These are phyloP conservation scores for Euplexia lucipara DNA, from an alignment of 2,888 invertebrate species.

Conservation along the genomic window DNA sequence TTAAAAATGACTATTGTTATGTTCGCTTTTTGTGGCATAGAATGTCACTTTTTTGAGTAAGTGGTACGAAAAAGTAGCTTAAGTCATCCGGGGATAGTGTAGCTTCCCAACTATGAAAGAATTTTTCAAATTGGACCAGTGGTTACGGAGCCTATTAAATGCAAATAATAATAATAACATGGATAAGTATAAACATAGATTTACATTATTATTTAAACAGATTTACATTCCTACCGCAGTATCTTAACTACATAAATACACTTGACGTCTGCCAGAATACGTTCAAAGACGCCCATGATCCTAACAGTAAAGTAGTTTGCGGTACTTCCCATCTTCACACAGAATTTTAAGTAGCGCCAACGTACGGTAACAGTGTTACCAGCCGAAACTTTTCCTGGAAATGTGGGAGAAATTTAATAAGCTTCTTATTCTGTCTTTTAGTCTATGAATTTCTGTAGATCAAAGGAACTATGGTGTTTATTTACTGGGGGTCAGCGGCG, in stretches of 20 bases:
- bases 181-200: too few relatives aligned
- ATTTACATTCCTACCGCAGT: too few relatives aligned
- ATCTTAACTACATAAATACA: background rate
- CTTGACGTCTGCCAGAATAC: background rate
- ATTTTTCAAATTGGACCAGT: too few relatives aligned
- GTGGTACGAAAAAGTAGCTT: too few relatives aligned
- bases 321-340: slow-evolving; percentile 1
- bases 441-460: background rate
- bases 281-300: slow-evolving; percentile 13
- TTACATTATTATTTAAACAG: too few relatives aligned
- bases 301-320: slow-evolving; percentile 20
- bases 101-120: too few relatives aligned
- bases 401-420: background rate
- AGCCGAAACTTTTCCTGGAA: slow-evolving; percentile 13
- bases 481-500: background rate
- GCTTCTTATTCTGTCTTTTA: background rate
- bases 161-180: too few relatives aligned
- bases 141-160: too few relatives aligned
- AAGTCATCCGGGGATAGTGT: too few relatives aligned
- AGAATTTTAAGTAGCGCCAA: slow-evolving; percentile 32
- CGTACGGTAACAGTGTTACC: slow-evolving; percentile 13
- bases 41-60: too few relatives aligned
- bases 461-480: background rate
- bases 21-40: too few relatives aligned
- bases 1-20: too few relatives aligned